Evolutionary conservation across 2,113 vertebrate species (phyloP).

Genomic region (Chunga burmeisteri): DNA sequence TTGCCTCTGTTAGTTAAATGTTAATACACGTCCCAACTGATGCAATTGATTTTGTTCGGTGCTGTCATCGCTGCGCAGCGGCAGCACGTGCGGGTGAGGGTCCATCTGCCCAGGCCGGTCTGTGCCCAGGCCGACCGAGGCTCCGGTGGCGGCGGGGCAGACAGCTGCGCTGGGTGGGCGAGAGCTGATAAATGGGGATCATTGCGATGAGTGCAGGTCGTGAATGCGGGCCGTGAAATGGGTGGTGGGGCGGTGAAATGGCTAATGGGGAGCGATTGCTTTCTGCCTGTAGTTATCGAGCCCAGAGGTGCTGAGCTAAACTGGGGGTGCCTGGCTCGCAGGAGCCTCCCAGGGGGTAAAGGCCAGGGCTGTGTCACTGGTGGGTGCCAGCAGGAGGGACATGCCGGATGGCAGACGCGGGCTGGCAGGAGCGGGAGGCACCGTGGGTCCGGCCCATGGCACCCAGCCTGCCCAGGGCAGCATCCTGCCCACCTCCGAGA

Average conservation of each 20-base stretch:
- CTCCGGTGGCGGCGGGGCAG: not conserved
- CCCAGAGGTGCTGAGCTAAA: not conserved
- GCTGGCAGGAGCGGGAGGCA: not conserved
- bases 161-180: not conserved
- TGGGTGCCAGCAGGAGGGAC: not conserved
- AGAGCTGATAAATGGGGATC: not conserved
- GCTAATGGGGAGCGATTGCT: slow-evolving; percentile 20
- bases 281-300: not conserved
- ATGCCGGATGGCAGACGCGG: no score
- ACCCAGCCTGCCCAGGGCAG: not conserved
- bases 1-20: slow-evolving; percentile 16
- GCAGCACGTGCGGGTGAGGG: not conserved
- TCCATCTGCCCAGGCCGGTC: not conserved
- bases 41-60: not conserved
- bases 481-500: not conserved
- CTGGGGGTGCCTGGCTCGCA: not conserved
- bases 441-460: rapidly evolving
- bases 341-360: not conserved
- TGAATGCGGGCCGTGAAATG: not conserved
- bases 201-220: not conserved
- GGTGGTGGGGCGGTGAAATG: no score
- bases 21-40: not conserved
- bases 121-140: not conserved
- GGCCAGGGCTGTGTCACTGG: not conserved
- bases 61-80: not conserved